Percentiles rank a stretch among this genome's conserved stretches.
Conservation (phyloP, 2,888 invertebrate genomes). For the Teleogryllus oceanicus region DNA sequence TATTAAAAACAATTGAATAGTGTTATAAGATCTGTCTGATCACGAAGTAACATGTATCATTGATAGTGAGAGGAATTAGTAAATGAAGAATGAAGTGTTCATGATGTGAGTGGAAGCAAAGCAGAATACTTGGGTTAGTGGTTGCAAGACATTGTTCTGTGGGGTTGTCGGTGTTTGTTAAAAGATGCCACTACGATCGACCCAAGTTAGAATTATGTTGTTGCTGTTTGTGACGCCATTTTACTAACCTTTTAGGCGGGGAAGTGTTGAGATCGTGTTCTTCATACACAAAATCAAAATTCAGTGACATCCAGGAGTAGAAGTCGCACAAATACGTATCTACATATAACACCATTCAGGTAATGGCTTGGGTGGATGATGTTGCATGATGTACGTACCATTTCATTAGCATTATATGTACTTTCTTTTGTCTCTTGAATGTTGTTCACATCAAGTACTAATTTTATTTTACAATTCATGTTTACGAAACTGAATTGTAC, state of each 20-base stretch:
- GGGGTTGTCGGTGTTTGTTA: constrained; percentile 23
- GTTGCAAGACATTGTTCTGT: not conserved
- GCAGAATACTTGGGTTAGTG: not conserved
- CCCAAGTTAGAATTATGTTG: constrained; percentile 29
- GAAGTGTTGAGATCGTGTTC: constrained; percentile 29
- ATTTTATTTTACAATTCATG: too few relatives aligned
- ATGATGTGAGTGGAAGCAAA: not conserved
- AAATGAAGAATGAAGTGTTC: too few relatives aligned
- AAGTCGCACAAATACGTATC: not conserved
- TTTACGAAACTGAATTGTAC: too few relatives aligned
- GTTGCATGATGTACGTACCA: not conserved
- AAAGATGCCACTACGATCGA: constrained; percentile 34
- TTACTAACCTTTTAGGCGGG: constrained; percentile 39
- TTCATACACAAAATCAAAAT: constrained; percentile 4
- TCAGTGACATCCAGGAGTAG: not conserved
- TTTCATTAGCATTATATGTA: too few relatives aligned
- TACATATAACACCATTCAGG: not conserved
- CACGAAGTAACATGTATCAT: not conserved
- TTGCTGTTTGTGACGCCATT: constrained; percentile 37
- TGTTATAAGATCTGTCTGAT: not conserved
- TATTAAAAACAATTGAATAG: constrained; percentile 24
- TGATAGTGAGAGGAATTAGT: too few relatives aligned
- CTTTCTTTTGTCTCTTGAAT: too few relatives aligned
- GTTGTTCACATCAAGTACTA: too few relatives aligned
- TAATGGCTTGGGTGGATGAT: constrained; percentile 7